Conservation (phyloP, 2,888 invertebrate species). For the Dexiosoma caninum region DNA sequence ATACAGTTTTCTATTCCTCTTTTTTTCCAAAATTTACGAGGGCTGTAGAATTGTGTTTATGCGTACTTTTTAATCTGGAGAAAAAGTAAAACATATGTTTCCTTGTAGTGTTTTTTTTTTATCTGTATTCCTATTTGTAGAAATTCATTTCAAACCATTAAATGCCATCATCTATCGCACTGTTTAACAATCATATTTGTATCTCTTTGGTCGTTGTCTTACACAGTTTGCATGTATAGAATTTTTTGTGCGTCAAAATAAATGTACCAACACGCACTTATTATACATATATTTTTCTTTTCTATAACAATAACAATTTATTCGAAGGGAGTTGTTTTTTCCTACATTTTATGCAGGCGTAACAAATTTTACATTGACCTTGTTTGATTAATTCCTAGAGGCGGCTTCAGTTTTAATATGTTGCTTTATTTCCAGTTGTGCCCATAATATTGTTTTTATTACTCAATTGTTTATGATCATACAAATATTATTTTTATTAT, state of each 20-base stretch:
- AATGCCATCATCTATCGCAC: slow-evolving; percentile 55
- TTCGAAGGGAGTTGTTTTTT: slow-evolving; percentile 15
- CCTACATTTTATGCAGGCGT: slow-evolving; percentile 53
- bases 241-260: neutral
- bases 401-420: neutral
- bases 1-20: too few species aligned
- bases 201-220: neutral
- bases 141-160: slow-evolving; percentile 59
- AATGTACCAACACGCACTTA: too few species aligned
- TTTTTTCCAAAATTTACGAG: slow-evolving; percentile 48
- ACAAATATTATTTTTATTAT: neutral
- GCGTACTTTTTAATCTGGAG: neutral
- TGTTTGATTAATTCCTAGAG: slow-evolving; percentile 14
- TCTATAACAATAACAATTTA: slow-evolving; percentile 28
- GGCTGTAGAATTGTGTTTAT: slow-evolving; percentile 43
- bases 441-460: neutral
- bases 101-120: neutral
- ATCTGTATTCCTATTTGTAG: neutral
- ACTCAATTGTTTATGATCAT: too few species aligned
- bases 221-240: neutral
- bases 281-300: neutral
- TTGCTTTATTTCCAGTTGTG: neutral
- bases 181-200: slow-evolving; percentile 31
- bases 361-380: slow-evolving; percentile 58
- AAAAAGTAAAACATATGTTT: slow-evolving; percentile 47